Percentiles rank a stretch among this genome's conserved stretches.
phyloP scores from a whole-genome alignment of 2,888 invertebrate genomes.

The Ptychoptera contaminata region DNA sequence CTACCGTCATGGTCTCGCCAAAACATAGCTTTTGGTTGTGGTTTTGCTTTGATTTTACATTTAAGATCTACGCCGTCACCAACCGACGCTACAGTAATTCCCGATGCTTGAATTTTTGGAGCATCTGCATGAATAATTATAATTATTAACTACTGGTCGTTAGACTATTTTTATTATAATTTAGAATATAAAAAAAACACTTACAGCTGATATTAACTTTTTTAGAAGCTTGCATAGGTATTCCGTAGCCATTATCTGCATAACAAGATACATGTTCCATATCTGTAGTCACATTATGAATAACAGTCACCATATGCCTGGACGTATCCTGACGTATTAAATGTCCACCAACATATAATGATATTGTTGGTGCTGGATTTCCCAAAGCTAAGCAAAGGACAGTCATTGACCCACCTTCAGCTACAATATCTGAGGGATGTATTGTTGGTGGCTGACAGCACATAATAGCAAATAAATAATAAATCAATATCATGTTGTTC shows the following conservation, averaged over 20 bases:
- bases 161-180: too few relatives aligned
- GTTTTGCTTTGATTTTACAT: conserved; percentile 62
- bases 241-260: conserved; percentile 76
- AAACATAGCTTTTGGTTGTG: conserved; percentile 65
- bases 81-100: conserved; percentile 58
- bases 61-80: conserved; percentile 63
- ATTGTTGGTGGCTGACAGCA: conserved; percentile 56
- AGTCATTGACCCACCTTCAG: conserved; percentile 76
- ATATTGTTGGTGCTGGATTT: conserved; percentile 71
- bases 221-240: conserved; percentile 70
- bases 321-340: conserved; percentile 71
- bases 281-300: conserved; percentile 67
- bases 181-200: conserved; percentile 21
- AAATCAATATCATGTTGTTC: too few relatives aligned
- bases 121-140: conserved; percentile 43
- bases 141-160: neutral
- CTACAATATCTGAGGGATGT: conserved; percentile 65
- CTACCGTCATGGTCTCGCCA: conserved; percentile 63
- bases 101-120: conserved; percentile 60
- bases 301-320: conserved; percentile 73
- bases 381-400: conserved; percentile 73
- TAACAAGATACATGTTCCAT: conserved; percentile 79
- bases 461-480: too few relatives aligned
- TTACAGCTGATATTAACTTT: conserved; percentile 70
- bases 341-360: conserved; percentile 54